Conservation (phyloP, 2,113 vertebrate genomes). For the Climacteris rufus region DNA sequence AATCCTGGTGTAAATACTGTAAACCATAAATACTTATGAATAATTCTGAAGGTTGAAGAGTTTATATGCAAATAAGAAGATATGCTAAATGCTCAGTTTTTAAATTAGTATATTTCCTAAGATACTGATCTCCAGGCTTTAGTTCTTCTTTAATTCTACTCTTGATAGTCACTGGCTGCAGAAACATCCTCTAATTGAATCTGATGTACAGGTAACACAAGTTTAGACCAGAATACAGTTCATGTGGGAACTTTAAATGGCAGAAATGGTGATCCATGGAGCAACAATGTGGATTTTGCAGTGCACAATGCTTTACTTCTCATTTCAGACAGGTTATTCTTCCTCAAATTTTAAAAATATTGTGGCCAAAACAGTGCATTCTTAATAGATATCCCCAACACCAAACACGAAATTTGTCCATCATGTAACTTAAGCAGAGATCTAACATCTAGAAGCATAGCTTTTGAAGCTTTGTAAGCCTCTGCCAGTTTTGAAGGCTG, state of each 20-base stretch:
- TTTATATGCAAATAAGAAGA: constrained; percentile 25
- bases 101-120: not conserved
- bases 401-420: not conserved
- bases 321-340: not conserved
- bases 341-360: not conserved
- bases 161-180: not conserved
- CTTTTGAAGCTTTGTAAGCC: not conserved
- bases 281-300: not conserved
- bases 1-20: not conserved
- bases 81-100: constrained; percentile 21
- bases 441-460: not conserved
- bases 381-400: not conserved
- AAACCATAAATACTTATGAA: not conserved
- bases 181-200: constrained; percentile 34
- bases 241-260: not conserved
- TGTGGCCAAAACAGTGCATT: not conserved
- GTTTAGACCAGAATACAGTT: not conserved
- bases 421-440: not conserved
- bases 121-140: constrained; percentile 21
- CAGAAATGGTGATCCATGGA: not conserved
- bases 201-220: not conserved
- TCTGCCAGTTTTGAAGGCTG: not conserved
- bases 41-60: constrained; percentile 39
- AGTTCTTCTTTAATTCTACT: constrained; percentile 28
- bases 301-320: not conserved